Conservation (phyloP, 2,113 vertebrate genomes). For the Ovibos moschatus region DNA sequence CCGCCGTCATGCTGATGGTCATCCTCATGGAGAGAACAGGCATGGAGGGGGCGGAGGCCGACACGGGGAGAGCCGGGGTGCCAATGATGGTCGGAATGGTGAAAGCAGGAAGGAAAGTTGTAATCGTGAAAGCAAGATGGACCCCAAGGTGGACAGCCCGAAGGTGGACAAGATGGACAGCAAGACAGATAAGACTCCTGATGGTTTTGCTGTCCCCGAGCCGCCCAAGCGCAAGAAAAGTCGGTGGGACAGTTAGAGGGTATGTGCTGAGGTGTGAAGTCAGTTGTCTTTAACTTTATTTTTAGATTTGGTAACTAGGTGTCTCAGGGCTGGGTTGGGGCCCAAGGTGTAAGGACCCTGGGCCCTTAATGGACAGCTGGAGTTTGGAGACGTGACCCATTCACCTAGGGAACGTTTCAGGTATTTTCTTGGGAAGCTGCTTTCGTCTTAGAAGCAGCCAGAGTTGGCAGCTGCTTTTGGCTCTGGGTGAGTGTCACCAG, state of each 20-base stretch:
- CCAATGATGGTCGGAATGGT: constrained; percentile 77
- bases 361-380: constrained; percentile 56
- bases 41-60: constrained; percentile 73
- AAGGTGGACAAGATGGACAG: constrained; percentile 76
- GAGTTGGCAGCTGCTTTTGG: constrained; percentile 20
- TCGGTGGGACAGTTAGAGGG: constrained; percentile 95
- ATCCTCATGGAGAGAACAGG: constrained; percentile 78
- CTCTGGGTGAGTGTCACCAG: constrained; percentile 36
- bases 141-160: constrained; percentile 75
- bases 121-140: constrained; percentile 75
- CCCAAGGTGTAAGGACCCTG: not conserved
- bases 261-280: constrained; percentile 39
- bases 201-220: constrained; percentile 94
- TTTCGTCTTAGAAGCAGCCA: constrained; percentile 42
- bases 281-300: constrained; percentile 68
- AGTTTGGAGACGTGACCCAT: constrained; percentile 53
- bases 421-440: constrained; percentile 72
- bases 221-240: constrained; percentile 97
- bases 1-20: constrained; percentile 79
- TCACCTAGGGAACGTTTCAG: constrained; percentile 62
- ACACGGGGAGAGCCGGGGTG: constrained; percentile 74
- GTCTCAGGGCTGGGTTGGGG: constrained; percentile 73
- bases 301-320: constrained; percentile 75
- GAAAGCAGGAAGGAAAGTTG: constrained; percentile 72
- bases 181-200: constrained; percentile 82